A percentile compares a stretch with the other conserved stretches of the same genome.
phyloP scores from a whole-genome alignment of 2,888 invertebrate genomes.

The Eustalomyia histrio region DNA sequence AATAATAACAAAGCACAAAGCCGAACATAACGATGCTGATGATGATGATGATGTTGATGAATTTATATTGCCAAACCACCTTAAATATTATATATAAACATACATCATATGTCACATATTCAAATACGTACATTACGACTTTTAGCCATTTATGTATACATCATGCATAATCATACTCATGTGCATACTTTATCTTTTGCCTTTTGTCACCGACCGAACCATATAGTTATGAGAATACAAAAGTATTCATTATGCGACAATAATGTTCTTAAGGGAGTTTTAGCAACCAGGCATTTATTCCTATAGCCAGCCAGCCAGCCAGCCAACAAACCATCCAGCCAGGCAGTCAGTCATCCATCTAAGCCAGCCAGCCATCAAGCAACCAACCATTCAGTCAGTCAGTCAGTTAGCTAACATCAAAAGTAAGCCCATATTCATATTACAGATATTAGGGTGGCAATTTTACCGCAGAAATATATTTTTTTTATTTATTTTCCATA shows the following conservation, averaged over 20 bases:
- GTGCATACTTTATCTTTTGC: constrained; percentile 19
- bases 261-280: constrained; percentile 37
- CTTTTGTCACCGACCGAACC: constrained; percentile 13
- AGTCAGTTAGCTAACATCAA: neutral
- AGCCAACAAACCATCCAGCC: neutral
- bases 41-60: constrained; percentile 19
- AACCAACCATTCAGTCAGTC: neutral
- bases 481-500: too few relatives aligned
- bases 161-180: constrained; percentile 14
- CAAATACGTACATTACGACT: neutral
- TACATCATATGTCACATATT: constrained; percentile 13
- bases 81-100: constrained; percentile 13
- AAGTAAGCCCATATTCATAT: neutral
- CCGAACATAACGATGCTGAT: constrained; percentile 7
- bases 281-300: neutral
- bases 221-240: neutral
- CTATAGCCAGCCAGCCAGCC: neutral
- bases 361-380: neutral
- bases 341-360: neutral
- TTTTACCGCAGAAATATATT: too few relatives aligned
- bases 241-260: constrained; percentile 35
- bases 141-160: neutral
- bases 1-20: constrained; percentile 17
- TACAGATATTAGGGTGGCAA: neutral
- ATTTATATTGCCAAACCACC: constrained; percentile 15